A percentile compares a stretch with the other conserved stretches of the same genome.
Conservation (phyloP, 2,113 vertebrate genomes). For the Synchiropus splendidus region DNA sequence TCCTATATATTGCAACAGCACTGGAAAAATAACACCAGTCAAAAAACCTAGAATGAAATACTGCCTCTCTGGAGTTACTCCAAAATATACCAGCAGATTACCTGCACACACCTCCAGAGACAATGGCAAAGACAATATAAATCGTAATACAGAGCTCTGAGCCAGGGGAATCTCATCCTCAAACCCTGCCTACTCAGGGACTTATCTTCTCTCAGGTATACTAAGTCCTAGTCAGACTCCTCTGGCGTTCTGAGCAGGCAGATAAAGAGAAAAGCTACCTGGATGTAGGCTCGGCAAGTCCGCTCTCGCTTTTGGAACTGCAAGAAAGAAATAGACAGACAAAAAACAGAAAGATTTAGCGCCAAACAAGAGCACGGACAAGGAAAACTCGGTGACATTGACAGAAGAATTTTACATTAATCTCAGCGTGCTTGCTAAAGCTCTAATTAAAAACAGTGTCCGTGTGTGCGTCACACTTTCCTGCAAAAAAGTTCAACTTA, state of each 20-base stretch:
- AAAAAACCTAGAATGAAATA: conserved; percentile 30
- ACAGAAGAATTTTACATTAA: conserved; percentile 13
- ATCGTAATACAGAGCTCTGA: conserved; percentile 41
- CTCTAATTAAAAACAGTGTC: conserved; percentile 6
- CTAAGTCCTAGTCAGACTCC: conserved; percentile 28
- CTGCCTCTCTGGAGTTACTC: conserved; percentile 16
- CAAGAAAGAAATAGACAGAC: conserved; percentile 14
- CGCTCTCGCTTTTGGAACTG: conserved; percentile 88
- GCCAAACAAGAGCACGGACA: conserved; percentile 10
- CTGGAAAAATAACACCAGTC: too few species aligned
- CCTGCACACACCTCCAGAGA: conserved; percentile 30
- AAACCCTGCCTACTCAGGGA: conserved; percentile 31
- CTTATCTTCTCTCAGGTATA: conserved; percentile 44
- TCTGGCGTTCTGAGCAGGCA: conserved; percentile 29
- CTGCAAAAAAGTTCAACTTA: too few species aligned
- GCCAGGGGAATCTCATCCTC: conserved; percentile 41
- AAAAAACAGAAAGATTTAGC: conserved; percentile 40
- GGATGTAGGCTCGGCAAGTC: conserved; percentile 86
- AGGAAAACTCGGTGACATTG: conserved; percentile 8
- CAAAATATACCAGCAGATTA: conserved; percentile 25
- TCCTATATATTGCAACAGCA: too few species aligned
- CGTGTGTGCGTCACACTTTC: neutral
- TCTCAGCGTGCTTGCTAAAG: conserved; percentile 2
- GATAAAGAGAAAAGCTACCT: conserved; percentile 66
- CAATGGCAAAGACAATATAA: conserved; percentile 46